phyloP scores from a whole-genome alignment of 2,113 vertebrate species.

The Seriola rivoliana region DNA sequence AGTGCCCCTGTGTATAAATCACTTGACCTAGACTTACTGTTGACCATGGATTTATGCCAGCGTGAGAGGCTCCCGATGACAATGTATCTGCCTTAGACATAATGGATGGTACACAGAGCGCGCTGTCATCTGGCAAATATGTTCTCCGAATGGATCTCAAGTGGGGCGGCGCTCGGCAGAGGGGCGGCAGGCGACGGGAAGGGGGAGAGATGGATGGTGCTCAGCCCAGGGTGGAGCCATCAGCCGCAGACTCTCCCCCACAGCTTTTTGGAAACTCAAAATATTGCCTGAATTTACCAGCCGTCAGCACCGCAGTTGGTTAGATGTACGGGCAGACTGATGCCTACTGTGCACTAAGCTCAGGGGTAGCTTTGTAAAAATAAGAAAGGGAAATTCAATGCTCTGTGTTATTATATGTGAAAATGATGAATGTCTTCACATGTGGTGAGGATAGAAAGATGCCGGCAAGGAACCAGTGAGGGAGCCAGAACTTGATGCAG shows the following conservation, averaged over 20 bases:
- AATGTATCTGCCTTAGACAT: constrained; percentile 70
- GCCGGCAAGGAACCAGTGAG: constrained; percentile 28
- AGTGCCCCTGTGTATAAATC: constrained; percentile 78
- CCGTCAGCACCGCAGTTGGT: constrained; percentile 54
- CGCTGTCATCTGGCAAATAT: constrained; percentile 79
- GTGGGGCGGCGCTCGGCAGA: constrained; percentile 58
- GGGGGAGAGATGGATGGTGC: constrained; percentile 77
- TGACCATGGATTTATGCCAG: constrained; percentile 75
- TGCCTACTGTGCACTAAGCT: constrained; percentile 63
- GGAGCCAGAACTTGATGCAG: constrained; percentile 22
- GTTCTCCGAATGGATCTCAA: constrained; percentile 75
- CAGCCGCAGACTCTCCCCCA: constrained; percentile 64
- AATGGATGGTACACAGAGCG: constrained; percentile 77
- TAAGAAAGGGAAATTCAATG: constrained; percentile 60
- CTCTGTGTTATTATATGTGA: constrained; percentile 63
- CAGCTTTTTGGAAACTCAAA: constrained; percentile 61
- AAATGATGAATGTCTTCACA: constrained; percentile 66
- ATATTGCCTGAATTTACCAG: constrained; percentile 59
- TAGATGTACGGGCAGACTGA: constrained; percentile 47
- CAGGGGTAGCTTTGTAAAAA: constrained; percentile 41
- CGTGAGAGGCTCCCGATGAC: constrained; percentile 71
- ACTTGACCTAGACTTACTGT: constrained; percentile 82
- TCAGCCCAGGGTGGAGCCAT: constrained; percentile 76
- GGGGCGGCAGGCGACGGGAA: constrained; percentile 52
- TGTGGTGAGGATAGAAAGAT: constrained; percentile 47